A percentile compares a stretch with the other conserved stretches of the same genome.
These are phyloP conservation scores for Scaptomyza tumidula DNA, from an alignment of 2,888 invertebrate genomes.

Conservation along the genomic window DNA sequence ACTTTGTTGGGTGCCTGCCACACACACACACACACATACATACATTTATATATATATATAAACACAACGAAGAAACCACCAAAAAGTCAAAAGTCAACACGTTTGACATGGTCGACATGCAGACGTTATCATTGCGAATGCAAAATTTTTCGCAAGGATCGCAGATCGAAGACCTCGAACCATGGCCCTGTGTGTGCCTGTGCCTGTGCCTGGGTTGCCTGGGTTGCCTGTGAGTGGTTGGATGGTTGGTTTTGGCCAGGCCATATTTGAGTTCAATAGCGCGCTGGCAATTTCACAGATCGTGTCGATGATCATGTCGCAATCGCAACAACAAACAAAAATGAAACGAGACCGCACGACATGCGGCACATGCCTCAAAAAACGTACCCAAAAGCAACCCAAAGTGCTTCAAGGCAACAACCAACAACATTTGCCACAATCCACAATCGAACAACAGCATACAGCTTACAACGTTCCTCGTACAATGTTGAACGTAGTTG, in stretches of 20 bases:
- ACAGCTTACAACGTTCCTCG: too few species aligned
- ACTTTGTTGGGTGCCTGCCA: conserved; percentile 24
- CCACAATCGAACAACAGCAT: conserved; percentile 3
- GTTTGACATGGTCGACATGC: conserved; percentile 79
- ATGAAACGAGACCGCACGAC: conserved; percentile 73
- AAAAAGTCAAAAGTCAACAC: conserved; percentile 81
- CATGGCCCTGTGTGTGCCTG: conserved; percentile 21
- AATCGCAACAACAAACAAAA: conserved; percentile 65
- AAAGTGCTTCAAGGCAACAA: too few species aligned
- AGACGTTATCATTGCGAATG: conserved; percentile 75
- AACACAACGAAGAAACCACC: conserved; percentile 18
- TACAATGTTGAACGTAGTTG: not conserved
- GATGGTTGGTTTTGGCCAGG: conserved; percentile 21
- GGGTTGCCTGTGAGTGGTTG: not conserved
- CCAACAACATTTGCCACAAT: conserved; percentile 11
- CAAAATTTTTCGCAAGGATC: conserved; percentile 56
- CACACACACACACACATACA: conserved; percentile 30
- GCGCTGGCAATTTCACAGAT: conserved; percentile 70
- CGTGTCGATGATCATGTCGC: conserved; percentile 80
- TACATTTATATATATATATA: conserved; percentile 16
- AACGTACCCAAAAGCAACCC: conserved; percentile 4
- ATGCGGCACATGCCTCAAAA: conserved; percentile 67
- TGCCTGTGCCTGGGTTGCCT: conserved; percentile 6
- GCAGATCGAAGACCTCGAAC: conserved; percentile 17
- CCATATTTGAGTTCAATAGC: conserved; percentile 76